Evolutionary conservation across 2,888 invertebrate species (phyloP).

Genomic region (Dolichopus griseipennis): DNA sequence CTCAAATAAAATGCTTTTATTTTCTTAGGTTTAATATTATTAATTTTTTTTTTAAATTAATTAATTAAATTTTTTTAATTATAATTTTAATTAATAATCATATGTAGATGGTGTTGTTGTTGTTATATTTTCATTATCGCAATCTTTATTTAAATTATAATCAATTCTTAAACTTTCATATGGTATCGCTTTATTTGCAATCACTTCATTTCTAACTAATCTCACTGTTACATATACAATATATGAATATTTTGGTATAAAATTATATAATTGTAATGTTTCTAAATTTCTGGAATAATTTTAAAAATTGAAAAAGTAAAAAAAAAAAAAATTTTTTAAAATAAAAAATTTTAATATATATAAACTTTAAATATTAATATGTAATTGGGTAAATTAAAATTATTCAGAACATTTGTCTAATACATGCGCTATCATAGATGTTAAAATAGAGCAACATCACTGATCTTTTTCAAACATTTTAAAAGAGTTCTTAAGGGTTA

Average conservation of each 20-base stretch:
- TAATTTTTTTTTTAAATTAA: too few species aligned
- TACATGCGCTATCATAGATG: too few species aligned
- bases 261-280: constrained; percentile 44
- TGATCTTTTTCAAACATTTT: too few species aligned
- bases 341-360: too few species aligned
- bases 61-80: not conserved
- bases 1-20: not conserved
- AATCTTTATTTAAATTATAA: constrained; percentile 17
- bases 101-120: constrained; percentile 12
- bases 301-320: not conserved
- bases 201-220: constrained; percentile 38
- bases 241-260: constrained; percentile 48
- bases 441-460: too few species aligned
- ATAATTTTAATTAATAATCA: constrained; percentile 25
- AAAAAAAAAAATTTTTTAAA: too few species aligned
- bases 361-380: too few species aligned
- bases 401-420: too few species aligned
- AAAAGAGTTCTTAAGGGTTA: too few species aligned
- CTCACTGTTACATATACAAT: constrained; percentile 51
- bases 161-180: constrained; percentile 46
- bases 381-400: too few species aligned
- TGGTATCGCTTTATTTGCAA: constrained; percentile 43
- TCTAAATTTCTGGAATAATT: constrained; percentile 43
- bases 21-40: not conserved
- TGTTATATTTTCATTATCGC: not conserved